A percentile compares a stretch with the other conserved stretches of the same genome.
Evolutionary conservation across 2,888 invertebrate genomes (phyloP).

Genomic region (Heliothis peltigera): DNA sequence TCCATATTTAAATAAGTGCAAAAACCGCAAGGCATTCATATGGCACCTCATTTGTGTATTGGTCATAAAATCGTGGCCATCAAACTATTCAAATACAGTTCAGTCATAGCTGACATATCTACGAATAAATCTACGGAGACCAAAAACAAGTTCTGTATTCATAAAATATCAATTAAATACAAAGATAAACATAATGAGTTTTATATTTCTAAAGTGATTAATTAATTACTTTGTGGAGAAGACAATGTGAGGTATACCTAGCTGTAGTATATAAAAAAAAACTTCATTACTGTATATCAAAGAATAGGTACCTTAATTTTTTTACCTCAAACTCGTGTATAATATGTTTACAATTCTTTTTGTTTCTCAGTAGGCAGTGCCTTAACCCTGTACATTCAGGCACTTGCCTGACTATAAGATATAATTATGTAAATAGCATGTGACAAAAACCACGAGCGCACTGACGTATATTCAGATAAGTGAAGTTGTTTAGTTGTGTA

Average conservation of each 20-base stretch:
- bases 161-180: constrained; percentile 27
- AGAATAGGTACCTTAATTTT: too few relatives aligned
- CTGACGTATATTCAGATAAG: constrained; percentile 68
- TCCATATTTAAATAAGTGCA: background rate
- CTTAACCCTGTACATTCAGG: constrained; percentile 33
- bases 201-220: constrained; percentile 1
- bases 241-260: background rate
- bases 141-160: constrained; percentile 21
- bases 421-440: constrained; percentile 68
- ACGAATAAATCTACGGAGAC: constrained; percentile 6
- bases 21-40: constrained; percentile 4
- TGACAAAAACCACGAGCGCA: constrained; percentile 68
- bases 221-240: background rate
- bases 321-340: too few relatives aligned
- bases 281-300: too few relatives aligned
- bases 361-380: constrained; percentile 12
- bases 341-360: background rate
- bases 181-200: constrained; percentile 25
- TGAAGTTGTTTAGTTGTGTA: constrained; percentile 60
- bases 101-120: constrained; percentile 4
- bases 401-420: constrained; percentile 35
- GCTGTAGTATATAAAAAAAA: background rate
- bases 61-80: constrained; percentile 5
- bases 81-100: constrained; percentile 37
- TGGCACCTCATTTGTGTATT: background rate